These are phyloP conservation scores for Neomorphus geoffroyi DNA, from an alignment of 2,797 vertebrate genomes.

Conservation along the genomic window DNA sequence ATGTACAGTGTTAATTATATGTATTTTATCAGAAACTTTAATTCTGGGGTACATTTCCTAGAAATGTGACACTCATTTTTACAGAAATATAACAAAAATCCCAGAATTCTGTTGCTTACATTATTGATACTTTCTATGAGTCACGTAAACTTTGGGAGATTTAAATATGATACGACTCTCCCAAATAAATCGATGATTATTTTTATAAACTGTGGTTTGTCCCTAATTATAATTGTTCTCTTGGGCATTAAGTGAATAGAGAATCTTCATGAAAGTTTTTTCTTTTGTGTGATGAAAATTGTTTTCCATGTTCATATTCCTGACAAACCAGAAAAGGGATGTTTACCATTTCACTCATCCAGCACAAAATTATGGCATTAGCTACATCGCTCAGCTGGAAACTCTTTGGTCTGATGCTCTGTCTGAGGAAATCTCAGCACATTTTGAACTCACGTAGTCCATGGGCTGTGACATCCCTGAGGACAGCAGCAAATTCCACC, in stretches of 20 bases:
- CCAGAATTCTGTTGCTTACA: not conserved
- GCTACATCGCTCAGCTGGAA: not conserved
- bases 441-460: not conserved
- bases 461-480: not conserved
- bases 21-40: not conserved
- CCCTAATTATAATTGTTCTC: not conserved
- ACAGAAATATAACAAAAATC: not conserved
- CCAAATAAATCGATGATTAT: not conserved
- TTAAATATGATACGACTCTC: not conserved
- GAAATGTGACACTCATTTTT: not conserved
- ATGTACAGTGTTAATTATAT: not conserved
- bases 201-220: not conserved
- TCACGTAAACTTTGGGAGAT: not conserved
- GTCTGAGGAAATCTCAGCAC: not conserved
- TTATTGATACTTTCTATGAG: not conserved
- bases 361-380: not conserved
- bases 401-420: not conserved
- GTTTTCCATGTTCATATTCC: not conserved
- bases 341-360: not conserved
- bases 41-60: not conserved
- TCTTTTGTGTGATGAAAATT: not conserved
- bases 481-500: not conserved
- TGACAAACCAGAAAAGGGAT: not conserved
- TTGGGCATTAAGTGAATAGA: not conserved
- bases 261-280: not conserved